Evolutionary conservation across 2,888 invertebrate species (phyloP), one percentile per base, ranked within the genome.

Genomic region (Catocala nupta): DNA sequence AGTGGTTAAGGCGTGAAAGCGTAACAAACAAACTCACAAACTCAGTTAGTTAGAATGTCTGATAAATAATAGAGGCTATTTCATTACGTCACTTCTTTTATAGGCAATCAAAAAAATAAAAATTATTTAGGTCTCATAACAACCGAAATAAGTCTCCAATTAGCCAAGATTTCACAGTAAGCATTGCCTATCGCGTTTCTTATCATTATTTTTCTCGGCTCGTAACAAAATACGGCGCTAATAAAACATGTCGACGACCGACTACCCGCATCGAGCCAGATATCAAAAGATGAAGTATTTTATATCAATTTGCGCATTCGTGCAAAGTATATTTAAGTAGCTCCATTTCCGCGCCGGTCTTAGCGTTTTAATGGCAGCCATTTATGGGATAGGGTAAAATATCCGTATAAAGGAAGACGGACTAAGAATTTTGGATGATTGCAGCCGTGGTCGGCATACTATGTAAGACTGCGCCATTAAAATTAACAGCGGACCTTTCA

Each of bases 261-360:
- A 70, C 72, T 70, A 72, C 65, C 66, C 65, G 47, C 61, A 63
- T 72, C 70, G 70, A 79, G 80, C 79, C 78, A 78, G 84, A 88
- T 86, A 89, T 86, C 86, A 85, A 86, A 87, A 86, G 86, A 87
- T 87, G 86, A 88, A 89, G 88, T 88, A 90, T 90, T 91, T 90
- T 91, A 91, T 91, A 90, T 91, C 92, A 91, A 92, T 92, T 92
- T 92, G 88, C 86, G 87, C 89, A 89, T 84, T 85, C 92, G 91
- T 91, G 92, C 90, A 81, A 87, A 89, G 91, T 90, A 90, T 92
- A 91, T 87, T 90, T 88, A 91, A 92, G 90, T 83, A 88, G 87
- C 82, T 79, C 85, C 80, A 79, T 81, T 85, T 81, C 83, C 83
- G 73, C 65, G 70, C 76, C 81, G 82, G 86, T 87, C 85, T 90